These are phyloP conservation scores for Holacanthus passer DNA, from an alignment of 2,113 vertebrate species.

Conservation along the genomic window DNA sequence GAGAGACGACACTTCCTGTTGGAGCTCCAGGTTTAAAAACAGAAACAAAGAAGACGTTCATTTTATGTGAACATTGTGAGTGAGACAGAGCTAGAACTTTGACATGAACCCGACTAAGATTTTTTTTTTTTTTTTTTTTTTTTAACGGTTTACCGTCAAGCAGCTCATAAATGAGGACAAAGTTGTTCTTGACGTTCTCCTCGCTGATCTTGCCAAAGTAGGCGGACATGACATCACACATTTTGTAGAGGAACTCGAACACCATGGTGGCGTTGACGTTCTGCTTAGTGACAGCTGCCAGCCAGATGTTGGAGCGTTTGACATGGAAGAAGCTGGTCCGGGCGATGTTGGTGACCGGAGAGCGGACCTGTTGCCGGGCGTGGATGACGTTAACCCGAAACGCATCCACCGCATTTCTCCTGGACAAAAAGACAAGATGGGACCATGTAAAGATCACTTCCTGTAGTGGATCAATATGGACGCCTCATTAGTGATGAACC, in stretches of 20 bases:
- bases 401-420: conserved; percentile 94
- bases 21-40: background rate
- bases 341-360: conserved; percentile 95
- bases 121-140: too few relatives aligned
- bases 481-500: too few relatives aligned
- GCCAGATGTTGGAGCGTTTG: conserved; percentile 96
- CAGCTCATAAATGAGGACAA: conserved; percentile 94
- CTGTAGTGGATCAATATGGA: background rate
- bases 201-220: conserved; percentile 97
- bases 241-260: conserved; percentile 97
- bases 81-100: too few relatives aligned
- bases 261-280: conserved; percentile 96
- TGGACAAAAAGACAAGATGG: conserved; percentile 43
- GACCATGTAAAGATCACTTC: background rate
- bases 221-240: conserved; percentile 95
- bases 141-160: conserved; percentile 86
- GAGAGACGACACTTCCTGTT: conserved; percentile 3
- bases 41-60: background rate
- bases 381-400: conserved; percentile 97
- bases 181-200: conserved; percentile 98
- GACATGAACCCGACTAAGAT: too few relatives aligned
- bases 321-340: conserved; percentile 97
- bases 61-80: too few relatives aligned
- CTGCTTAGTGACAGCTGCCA: conserved; percentile 94
- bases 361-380: conserved; percentile 94